Percentiles rank a stretch among this genome's conserved stretches.
phyloP scores from a whole-genome alignment of 2,797 vertebrate genomes.

The Falco columbarius region DNA sequence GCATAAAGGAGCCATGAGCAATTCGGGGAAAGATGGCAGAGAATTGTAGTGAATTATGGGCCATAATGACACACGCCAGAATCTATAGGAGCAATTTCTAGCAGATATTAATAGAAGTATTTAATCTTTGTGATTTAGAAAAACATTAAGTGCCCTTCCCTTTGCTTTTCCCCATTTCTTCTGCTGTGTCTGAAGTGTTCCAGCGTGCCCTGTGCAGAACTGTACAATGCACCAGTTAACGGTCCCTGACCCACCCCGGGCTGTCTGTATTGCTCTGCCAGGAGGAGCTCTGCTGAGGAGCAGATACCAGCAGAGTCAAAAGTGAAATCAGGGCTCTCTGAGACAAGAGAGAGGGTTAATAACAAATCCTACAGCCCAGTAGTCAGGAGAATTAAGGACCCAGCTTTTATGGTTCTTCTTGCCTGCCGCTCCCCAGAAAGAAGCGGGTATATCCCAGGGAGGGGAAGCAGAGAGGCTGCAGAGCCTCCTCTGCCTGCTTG shows the following conservation, averaged over 20 bases:
- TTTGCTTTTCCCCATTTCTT: not conserved
- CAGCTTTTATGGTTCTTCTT: not conserved
- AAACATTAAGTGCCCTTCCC: not conserved
- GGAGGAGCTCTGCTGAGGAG: not conserved
- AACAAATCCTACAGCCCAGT: not conserved
- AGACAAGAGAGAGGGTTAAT: not conserved
- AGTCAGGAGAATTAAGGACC: not conserved
- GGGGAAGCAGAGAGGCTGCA: not conserved
- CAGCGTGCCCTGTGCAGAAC: not conserved
- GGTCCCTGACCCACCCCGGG: rapidly evolving
- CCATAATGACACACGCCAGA: not conserved
- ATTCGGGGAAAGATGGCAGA: not conserved
- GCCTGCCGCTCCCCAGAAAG: not conserved
- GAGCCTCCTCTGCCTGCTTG: not conserved
- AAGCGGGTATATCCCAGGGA: not conserved
- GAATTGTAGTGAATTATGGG: not conserved
- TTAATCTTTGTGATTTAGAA: conserved; percentile 1
- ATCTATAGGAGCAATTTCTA: not conserved
- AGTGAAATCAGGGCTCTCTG: not conserved
- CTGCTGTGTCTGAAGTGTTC: not conserved
- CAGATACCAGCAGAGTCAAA: not conserved
- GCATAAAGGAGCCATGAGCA: not conserved
- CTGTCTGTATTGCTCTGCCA: not conserved
- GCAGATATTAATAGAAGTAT: not conserved
- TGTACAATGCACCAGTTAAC: rapidly evolving